Percentiles rank a stretch among this genome's conserved stretches.
These are phyloP conservation scores for Puma concolor DNA, from an alignment of 2,113 vertebrate species.

Conservation along the genomic window DNA sequence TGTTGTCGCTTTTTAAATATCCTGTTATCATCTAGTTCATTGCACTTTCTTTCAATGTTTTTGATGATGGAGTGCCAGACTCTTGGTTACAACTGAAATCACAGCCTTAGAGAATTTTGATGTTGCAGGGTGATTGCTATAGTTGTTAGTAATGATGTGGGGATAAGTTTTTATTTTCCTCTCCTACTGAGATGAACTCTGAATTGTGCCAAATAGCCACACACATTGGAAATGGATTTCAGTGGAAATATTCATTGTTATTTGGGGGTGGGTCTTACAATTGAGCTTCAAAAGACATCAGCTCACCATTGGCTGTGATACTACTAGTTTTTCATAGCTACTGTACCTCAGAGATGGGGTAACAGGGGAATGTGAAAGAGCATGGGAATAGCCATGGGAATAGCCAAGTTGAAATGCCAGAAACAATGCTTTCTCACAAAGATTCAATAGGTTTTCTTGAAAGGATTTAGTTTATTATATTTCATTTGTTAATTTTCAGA, in stretches of 20 bases:
- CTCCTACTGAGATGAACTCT: background rate
- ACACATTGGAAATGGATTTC: background rate
- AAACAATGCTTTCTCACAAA: background rate
- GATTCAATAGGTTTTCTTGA: background rate
- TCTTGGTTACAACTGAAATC: background rate
- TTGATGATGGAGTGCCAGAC: background rate
- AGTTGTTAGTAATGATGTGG: background rate
- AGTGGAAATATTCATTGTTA: background rate
- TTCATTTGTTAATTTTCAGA: background rate
- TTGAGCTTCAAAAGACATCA: background rate
- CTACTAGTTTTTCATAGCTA: background rate
- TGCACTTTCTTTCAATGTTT: background rate
- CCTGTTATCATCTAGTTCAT: background rate
- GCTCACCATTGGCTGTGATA: background rate
- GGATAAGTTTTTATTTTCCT: background rate
- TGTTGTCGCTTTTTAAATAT: background rate
- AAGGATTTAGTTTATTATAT: background rate
- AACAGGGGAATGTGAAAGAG: too few species aligned
- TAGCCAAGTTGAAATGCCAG: background rate
- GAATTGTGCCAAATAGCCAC: background rate
- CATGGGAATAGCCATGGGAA: too few species aligned
- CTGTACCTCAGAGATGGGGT: background rate
- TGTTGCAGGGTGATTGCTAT: background rate
- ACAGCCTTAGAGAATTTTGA: background rate
- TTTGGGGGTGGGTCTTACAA: background rate